Conservation (phyloP, 1,140 invertebrate species). For the Megathymus violae region DNA sequence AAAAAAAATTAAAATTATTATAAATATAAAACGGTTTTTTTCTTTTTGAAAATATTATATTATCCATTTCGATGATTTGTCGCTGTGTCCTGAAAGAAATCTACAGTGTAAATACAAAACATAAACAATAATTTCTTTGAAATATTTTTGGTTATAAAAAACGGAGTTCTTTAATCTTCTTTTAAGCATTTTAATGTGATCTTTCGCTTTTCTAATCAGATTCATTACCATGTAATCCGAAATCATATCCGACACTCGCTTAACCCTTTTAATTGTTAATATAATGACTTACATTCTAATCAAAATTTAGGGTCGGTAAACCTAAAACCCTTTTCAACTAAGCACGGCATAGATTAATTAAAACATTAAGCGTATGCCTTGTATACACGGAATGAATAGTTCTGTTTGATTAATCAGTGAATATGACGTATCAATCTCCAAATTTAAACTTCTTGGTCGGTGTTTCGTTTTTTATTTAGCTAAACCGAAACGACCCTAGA, state of each 20-base stretch:
- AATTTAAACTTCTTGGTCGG: neutral
- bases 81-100: no score
- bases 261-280: slow-evolving; percentile 1
- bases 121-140: no score
- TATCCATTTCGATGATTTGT: no score
- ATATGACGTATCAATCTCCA: neutral
- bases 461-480: neutral
- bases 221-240: no score
- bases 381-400: neutral
- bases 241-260: slow-evolving; percentile 8
- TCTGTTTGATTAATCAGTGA: neutral
- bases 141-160: no score
- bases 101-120: no score
- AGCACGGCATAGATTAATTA: neutral
- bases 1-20: no score
- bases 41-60: no score
- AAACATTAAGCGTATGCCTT: neutral
- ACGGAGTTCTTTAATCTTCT: no score
- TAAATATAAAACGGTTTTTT: no score
- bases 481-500: neutral
- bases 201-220: no score
- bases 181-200: no score
- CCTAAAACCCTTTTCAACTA: neutral
- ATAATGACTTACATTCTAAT: neutral
- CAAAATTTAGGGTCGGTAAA: neutral